phyloP scores from a whole-genome alignment of 2,113 vertebrate species.

The Cinclus mexicanus region DNA sequence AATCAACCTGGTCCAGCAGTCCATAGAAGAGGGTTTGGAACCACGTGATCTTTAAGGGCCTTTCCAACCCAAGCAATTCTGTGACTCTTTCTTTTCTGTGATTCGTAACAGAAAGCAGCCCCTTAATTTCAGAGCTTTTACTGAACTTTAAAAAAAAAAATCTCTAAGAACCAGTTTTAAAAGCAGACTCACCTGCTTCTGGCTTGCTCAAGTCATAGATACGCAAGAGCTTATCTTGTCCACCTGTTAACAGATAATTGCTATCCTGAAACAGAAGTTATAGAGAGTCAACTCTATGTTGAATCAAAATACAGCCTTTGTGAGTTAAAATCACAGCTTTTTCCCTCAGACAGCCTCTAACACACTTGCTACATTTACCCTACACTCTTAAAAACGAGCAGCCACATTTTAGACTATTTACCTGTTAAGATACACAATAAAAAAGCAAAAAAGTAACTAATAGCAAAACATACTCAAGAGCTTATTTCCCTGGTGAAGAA shows the following conservation, averaged over 20 bases:
- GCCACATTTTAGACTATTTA: rapidly evolving
- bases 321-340: not conserved
- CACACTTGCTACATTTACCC: not conserved
- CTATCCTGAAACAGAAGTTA: slow-evolving; percentile 86
- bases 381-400: not conserved
- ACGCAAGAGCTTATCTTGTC: slow-evolving; percentile 95
- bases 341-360: not conserved
- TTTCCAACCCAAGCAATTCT: not conserved
- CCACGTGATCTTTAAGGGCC: not conserved
- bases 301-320: not conserved
- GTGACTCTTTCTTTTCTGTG: not conserved
- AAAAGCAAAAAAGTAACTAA: not conserved
- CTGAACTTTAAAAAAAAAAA: not conserved
- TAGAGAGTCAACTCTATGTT: slow-evolving; percentile 14
- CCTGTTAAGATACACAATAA: not conserved
- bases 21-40: not conserved
- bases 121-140: not conserved
- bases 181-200: slow-evolving; percentile 84
- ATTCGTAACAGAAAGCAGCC: not conserved
- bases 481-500: not conserved
- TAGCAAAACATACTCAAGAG: not conserved
- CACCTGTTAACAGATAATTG: slow-evolving; percentile 89
- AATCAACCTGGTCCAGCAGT: not conserved
- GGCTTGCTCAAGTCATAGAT: slow-evolving; percentile 93
- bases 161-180: not conserved